Conservation (phyloP, 2,888 invertebrate genomes). For the Drosophila lacicola region DNA sequence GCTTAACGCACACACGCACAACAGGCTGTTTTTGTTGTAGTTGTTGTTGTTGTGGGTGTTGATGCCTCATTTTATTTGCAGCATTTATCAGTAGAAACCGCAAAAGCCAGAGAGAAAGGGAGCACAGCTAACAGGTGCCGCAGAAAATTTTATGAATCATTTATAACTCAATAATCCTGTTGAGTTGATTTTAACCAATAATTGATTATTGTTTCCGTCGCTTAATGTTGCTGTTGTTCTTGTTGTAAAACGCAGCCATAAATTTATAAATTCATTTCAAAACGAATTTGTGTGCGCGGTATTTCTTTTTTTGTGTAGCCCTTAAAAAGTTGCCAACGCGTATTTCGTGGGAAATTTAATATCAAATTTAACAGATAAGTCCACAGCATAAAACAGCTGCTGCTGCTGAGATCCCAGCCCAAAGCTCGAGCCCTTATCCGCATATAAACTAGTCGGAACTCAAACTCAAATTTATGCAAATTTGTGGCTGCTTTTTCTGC, state of each 20-base stretch:
- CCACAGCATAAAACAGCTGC: slow-evolving; percentile 29
- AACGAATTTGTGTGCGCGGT: slow-evolving; percentile 40
- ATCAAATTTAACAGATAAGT: slow-evolving; percentile 37
- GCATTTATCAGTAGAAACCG: slow-evolving; percentile 72
- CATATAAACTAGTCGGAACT: slow-evolving; percentile 26
- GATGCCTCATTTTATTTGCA: slow-evolving; percentile 66
- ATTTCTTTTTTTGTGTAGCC: slow-evolving; percentile 8
- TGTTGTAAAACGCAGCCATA: slow-evolving; percentile 48
- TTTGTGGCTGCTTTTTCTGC: slow-evolving; percentile 58
- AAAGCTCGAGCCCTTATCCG: slow-evolving; percentile 4
- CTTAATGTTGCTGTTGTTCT: background rate
- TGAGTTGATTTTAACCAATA: slow-evolving; percentile 78
- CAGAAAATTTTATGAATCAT: slow-evolving; percentile 77
- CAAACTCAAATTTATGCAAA: slow-evolving; percentile 65
- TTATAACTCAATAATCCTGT: slow-evolving; percentile 77
- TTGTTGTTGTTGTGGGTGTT: slow-evolving; percentile 30
- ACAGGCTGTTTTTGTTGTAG: background rate
- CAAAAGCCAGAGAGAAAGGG: slow-evolving; percentile 49
- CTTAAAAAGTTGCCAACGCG: slow-evolving; percentile 41
- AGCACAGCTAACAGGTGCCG: slow-evolving; percentile 60
- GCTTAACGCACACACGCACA: slow-evolving; percentile 23
- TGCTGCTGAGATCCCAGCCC: background rate
- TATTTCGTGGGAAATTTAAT: slow-evolving; percentile 26
- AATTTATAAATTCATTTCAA: slow-evolving; percentile 66
- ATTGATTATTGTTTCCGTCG: slow-evolving; percentile 74